Percentiles rank a stretch among this genome's conserved stretches.
Conservation (phyloP, 1,140 invertebrate genomes). For the Bicyclus anynana region DNA sequence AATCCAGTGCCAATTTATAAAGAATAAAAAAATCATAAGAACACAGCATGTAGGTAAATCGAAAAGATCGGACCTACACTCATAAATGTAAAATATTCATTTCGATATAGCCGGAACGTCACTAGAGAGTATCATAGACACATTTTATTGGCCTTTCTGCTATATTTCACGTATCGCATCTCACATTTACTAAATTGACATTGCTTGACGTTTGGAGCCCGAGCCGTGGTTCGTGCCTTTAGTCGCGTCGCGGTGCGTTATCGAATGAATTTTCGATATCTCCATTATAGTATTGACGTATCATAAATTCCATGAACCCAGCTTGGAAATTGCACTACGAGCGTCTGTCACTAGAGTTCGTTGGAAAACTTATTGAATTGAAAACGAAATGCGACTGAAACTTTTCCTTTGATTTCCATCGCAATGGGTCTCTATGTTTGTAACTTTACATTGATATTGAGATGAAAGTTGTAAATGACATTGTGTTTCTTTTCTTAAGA, state of each 20-base stretch:
- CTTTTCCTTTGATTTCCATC: not conserved
- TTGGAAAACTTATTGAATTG: not conserved
- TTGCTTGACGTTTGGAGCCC: constrained; percentile 19
- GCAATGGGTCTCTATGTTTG: not conserved
- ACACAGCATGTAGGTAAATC: not conserved
- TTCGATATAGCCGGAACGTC: constrained; percentile 8
- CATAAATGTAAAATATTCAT: constrained; percentile 26
- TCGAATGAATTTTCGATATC: constrained; percentile 10
- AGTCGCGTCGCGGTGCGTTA: not conserved
- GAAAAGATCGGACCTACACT: not conserved
- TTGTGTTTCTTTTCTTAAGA: not conserved
- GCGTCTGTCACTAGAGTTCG: not conserved
- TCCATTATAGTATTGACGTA: not conserved
- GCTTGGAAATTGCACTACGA: not conserved
- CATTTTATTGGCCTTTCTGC: constrained; percentile 21
- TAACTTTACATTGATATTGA: not conserved
- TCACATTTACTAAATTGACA: constrained; percentile 31
- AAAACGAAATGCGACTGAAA: not conserved
- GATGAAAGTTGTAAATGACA: not conserved
- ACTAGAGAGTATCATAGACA: constrained; percentile 17
- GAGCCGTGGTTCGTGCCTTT: constrained; percentile 9
- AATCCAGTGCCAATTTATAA: not conserved
- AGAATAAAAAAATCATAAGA: too few relatives aligned
- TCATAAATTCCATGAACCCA: constrained; percentile 1
- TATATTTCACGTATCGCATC: constrained; percentile 17